These are phyloP conservation scores for Mythimna loreyi DNA, from an alignment of 2,888 invertebrate species.

Conservation along the genomic window DNA sequence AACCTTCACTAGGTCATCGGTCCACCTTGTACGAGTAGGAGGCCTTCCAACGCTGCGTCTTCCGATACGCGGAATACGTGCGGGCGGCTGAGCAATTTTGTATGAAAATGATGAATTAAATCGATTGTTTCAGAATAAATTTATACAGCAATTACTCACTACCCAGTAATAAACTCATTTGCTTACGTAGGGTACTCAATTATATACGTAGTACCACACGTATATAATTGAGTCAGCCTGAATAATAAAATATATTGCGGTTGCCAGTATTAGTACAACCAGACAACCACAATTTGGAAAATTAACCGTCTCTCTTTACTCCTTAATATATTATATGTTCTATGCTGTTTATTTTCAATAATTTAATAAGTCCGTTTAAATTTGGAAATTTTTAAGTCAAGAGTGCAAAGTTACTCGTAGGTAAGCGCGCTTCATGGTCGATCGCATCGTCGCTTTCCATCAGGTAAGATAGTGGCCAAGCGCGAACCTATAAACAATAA, in stretches of 20 bases:
- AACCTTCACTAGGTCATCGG: too few relatives aligned
- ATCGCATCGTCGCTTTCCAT: too few relatives aligned
- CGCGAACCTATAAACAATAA: too few relatives aligned
- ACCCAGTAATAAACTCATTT: conserved; percentile 53
- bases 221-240: conserved; percentile 69
- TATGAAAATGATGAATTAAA: background rate
- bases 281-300: conserved; percentile 28
- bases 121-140: conserved; percentile 2
- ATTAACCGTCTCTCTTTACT: conserved; percentile 22
- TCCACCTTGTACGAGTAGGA: too few relatives aligned
- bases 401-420: too few relatives aligned
- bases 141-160: conserved; percentile 45
- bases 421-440: too few relatives aligned
- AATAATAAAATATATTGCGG: conserved; percentile 70
- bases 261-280: conserved; percentile 57
- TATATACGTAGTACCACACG: conserved; percentile 67
- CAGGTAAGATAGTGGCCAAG: too few relatives aligned
- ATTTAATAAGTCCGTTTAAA: too few relatives aligned
- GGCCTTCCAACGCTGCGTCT: too few relatives aligned
- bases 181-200: conserved; percentile 55
- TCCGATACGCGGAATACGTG: too few relatives aligned
- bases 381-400: too few relatives aligned
- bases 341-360: background rate
- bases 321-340: conserved; percentile 10
- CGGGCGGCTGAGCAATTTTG: too few relatives aligned